Conservation (phyloP, 2,797 vertebrate genomes). For the Hirundo rustica region DNA sequence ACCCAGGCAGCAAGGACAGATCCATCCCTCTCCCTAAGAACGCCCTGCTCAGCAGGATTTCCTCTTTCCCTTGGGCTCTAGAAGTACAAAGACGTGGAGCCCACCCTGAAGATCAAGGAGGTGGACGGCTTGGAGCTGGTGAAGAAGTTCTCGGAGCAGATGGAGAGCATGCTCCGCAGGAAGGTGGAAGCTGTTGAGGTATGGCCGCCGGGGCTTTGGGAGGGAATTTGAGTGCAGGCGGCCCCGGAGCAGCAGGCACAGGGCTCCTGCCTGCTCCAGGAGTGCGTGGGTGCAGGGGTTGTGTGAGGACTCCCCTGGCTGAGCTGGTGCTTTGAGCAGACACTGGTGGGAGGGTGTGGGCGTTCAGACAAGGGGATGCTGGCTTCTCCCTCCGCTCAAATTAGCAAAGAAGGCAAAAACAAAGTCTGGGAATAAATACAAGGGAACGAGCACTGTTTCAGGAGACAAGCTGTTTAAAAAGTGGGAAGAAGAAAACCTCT, state of each 20-base stretch:
- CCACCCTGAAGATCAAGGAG: slow-evolving; percentile 87
- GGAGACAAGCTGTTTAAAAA: background rate
- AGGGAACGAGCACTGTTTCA: background rate
- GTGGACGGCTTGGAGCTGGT: slow-evolving; percentile 90
- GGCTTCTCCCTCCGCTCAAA: slow-evolving; percentile 21
- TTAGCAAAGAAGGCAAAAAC: slow-evolving; percentile 41
- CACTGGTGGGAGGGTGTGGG: slow-evolving; percentile 42
- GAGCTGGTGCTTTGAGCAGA: slow-evolving; percentile 46
- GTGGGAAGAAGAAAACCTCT: background rate
- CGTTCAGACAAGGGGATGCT: slow-evolving; percentile 48
- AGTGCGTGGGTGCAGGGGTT: background rate
- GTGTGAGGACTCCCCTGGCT: slow-evolving; percentile 15
- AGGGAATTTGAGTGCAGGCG: background rate
- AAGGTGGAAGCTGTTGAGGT: slow-evolving; percentile 96
- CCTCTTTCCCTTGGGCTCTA: slow-evolving; percentile 47
- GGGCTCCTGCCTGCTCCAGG: background rate
- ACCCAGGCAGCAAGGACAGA: background rate
- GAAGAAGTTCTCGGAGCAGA: slow-evolving; percentile 90
- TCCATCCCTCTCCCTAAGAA: background rate
- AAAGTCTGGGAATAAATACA: slow-evolving; percentile 34
- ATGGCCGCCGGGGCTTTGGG: background rate
- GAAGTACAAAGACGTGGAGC: slow-evolving; percentile 93
- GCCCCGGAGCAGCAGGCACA: background rate
- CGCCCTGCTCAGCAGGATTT: background rate
- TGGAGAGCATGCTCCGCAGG: slow-evolving; percentile 93